These are phyloP conservation scores for Melinopterus prodromus DNA, from an alignment of 2,888 invertebrate species.

Conservation along the genomic window DNA sequence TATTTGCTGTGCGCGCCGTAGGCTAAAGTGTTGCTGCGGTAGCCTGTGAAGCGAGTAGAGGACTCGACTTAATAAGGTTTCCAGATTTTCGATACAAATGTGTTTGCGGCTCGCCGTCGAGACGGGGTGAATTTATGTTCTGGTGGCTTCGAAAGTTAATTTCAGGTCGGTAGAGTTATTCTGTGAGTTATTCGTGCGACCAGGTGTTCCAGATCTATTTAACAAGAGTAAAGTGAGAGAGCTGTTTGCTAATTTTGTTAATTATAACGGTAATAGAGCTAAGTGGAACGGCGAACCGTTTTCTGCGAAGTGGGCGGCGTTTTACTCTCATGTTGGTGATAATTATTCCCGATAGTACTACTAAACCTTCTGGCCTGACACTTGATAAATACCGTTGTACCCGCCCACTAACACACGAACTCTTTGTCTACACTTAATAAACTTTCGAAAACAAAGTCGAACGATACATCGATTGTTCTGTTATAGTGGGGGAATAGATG, in stretches of 20 bases:
- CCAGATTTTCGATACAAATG: constrained; percentile 25
- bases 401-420: too few species aligned
- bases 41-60: background rate
- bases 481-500: too few species aligned
- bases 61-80: constrained; percentile 10
- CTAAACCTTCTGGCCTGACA: background rate
- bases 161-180: background rate
- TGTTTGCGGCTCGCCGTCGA: constrained; percentile 10
- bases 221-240: background rate
- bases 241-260: background rate
- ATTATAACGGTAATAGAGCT: background rate
- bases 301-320: background rate
- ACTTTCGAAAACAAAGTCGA: too few species aligned
- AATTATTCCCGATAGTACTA: background rate
- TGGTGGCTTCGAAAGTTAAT: background rate
- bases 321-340: background rate
- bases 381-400: background rate
- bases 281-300: background rate
- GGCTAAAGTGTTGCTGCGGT: background rate
- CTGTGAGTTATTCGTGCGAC: background rate
- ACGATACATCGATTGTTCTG: too few species aligned
- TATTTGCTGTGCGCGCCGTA: background rate
- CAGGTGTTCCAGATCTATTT: background rate
- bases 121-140: background rate
- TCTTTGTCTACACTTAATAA: too few species aligned